Conservation (phyloP, 2,888 invertebrate genomes). For the Aquatica leii region DNA sequence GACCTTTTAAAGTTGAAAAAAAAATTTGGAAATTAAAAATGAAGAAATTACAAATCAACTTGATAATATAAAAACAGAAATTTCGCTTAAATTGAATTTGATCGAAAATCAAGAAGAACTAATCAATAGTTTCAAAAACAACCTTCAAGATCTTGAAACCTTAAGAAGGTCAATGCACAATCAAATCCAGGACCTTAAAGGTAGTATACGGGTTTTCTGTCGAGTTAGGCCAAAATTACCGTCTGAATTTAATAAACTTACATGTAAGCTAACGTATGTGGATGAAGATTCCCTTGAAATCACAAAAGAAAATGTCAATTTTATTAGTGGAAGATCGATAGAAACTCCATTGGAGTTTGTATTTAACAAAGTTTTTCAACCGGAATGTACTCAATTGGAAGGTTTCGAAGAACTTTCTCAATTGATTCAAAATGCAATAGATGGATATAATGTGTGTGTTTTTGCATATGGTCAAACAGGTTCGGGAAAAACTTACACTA, state of each 20-base stretch:
- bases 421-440: slow-evolving; percentile 85
- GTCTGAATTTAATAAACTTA: slow-evolving; percentile 65
- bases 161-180: slow-evolving; percentile 68
- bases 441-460: slow-evolving; percentile 90
- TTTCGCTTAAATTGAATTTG: too few relatives aligned
- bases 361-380: slow-evolving; percentile 87
- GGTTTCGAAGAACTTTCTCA: slow-evolving; percentile 87
- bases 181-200: slow-evolving; percentile 77
- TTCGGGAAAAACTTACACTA: too few relatives aligned
- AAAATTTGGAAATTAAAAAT: background rate
- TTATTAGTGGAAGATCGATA: slow-evolving; percentile 57
- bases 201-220: slow-evolving; percentile 83
- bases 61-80: too few relatives aligned
- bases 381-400: slow-evolving; percentile 74
- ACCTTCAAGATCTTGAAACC: slow-evolving; percentile 49
- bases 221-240: slow-evolving; percentile 75
- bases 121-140: slow-evolving; percentile 22
- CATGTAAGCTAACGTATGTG: slow-evolving; percentile 66
- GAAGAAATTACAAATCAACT: too few relatives aligned
- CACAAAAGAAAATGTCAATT: slow-evolving; percentile 51
- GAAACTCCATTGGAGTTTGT: slow-evolving; percentile 71
- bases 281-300: slow-evolving; percentile 71
- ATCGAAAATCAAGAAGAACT: background rate
- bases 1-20: too few relatives aligned
- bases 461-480: slow-evolving; percentile 94